Base-by-base conservation (phyloP, 1,140 invertebrate species). In the Nasonia giraulti region DNA sequence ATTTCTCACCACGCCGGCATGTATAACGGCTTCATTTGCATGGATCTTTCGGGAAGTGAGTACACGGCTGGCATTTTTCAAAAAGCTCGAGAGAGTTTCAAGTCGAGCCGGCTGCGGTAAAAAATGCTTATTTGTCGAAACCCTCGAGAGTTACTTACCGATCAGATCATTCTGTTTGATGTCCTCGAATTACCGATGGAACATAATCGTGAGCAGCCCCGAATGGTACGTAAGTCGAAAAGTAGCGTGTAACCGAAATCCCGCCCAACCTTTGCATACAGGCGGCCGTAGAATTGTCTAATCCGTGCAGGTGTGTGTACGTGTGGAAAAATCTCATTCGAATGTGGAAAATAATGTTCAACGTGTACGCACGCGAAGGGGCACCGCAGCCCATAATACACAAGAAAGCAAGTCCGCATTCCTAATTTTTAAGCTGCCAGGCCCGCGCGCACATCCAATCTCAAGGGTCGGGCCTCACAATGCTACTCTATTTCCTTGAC, bases 401-500 rank as follows among this genome's bases (percentile, higher is more conserved):
- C 17, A 33, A 80, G 20, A 84, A 88, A 91, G 89, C 20, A 86
- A 88, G 74, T 80, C 85, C 88, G 86, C 87, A 88, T 89, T 91
- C 87, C 88, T 91, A 90, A 91, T 92, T 91, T 90, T 90, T 87
- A 87, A 85, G 69, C 77, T 44, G 86, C 87, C 80, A 27, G 50
- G n/a, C 74, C 62, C 84, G 84, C 44, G 75, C 44, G 88, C 87
- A 88, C 86, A 88, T 88, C 85, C 87, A 90, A 92, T 88, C 85
- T 86, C 33, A n/a, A 20, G 20, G 55, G 17, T 81, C 73, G 86
- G 62, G 77, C 80, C 73, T 89, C 85, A 92, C 91, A 92, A 91
- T 91, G 87, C 89, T 84, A 88, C 89, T 90, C 89, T 90, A 91
- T 91, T 92, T 90, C 88, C 88, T 90, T 92, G 91, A 92, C 91